These are phyloP conservation scores for Diadromus collaris DNA, from an alignment of 2,888 invertebrate species.

Conservation along the genomic window DNA sequence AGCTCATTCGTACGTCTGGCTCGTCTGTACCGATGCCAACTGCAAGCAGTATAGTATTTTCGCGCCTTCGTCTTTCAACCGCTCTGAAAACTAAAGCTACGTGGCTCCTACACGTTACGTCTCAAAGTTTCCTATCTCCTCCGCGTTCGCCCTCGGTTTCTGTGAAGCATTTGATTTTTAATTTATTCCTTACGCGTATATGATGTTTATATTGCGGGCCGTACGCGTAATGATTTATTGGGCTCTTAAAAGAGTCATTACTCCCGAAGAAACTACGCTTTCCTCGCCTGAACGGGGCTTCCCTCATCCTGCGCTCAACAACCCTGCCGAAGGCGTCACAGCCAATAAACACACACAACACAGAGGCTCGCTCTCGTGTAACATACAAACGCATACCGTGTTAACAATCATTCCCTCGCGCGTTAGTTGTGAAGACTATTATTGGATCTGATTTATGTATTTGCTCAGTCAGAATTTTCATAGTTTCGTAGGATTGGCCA, in stretches of 20 bases:
- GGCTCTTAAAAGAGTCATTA: conserved; percentile 46
- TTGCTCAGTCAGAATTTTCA: conserved; percentile 64
- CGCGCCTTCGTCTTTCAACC: conserved; percentile 29
- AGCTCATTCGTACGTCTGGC: conserved; percentile 48
- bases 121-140: conserved; percentile 12
- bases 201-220: conserved; percentile 11
- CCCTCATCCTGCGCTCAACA: conserved; percentile 7
- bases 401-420: conserved; percentile 7
- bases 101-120: neutral
- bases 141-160: conserved; percentile 20
- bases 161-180: conserved; percentile 27
- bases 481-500: conserved; percentile 52
- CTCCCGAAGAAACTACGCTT: conserved; percentile 23
- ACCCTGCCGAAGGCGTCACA: conserved; percentile 32
- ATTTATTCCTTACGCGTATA: conserved; percentile 31
- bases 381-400: neutral
- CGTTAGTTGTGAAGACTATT: conserved; percentile 63
- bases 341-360: conserved; percentile 21
- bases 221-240: conserved; percentile 36
- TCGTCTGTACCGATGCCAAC: conserved; percentile 55
- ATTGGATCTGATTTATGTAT: conserved; percentile 70
- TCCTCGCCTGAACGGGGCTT: conserved; percentile 20
- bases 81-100: neutral
- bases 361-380: neutral
- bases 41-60: conserved; percentile 27